A percentile compares a stretch with the other conserved stretches of the same genome.
Conservation (phyloP, 2,888 invertebrate species). For the Apamea monoglypha region DNA sequence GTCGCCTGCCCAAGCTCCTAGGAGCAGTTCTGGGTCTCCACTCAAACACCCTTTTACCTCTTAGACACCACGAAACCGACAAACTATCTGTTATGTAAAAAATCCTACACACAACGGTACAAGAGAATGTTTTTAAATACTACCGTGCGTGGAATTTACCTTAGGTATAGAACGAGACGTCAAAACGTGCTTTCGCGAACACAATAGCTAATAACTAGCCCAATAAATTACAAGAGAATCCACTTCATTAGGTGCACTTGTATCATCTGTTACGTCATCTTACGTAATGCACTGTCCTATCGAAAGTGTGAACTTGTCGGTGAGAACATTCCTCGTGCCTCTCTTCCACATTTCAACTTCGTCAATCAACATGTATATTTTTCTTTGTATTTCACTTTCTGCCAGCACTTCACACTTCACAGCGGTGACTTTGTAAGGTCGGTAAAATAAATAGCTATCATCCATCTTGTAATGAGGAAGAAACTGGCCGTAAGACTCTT, state of each 20-base stretch:
- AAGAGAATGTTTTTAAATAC: conserved; percentile 7
- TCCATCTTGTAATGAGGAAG: background rate
- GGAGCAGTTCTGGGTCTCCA: no score
- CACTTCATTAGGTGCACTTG: conserved; percentile 67
- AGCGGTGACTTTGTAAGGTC: background rate
- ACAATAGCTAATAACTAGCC: conserved; percentile 62
- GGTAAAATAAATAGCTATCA: background rate
- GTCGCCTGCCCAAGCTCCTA: background rate
- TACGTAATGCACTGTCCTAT: conserved; percentile 33
- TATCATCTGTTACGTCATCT: conserved; percentile 54
- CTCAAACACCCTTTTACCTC: background rate
- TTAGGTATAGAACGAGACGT: conserved; percentile 25
- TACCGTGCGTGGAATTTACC: conserved; percentile 1
- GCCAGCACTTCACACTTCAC: background rate
- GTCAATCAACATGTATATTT: conserved; percentile 14
- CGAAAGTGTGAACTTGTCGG: conserved; percentile 40
- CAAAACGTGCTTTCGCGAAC: conserved; percentile 34
- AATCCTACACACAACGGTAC: background rate
- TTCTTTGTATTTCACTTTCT: conserved; percentile 23
- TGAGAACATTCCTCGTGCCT: conserved; percentile 26
- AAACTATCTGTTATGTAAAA: background rate
- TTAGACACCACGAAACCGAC: background rate
- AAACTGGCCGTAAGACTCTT: background rate
- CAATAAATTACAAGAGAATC: conserved; percentile 60
- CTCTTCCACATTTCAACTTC: conserved; percentile 15